Evolutionary conservation across 2,888 invertebrate genomes (phyloP), one percentile per base, ranked within the genome.

Genomic region (Apodemia hepburni): DNA sequence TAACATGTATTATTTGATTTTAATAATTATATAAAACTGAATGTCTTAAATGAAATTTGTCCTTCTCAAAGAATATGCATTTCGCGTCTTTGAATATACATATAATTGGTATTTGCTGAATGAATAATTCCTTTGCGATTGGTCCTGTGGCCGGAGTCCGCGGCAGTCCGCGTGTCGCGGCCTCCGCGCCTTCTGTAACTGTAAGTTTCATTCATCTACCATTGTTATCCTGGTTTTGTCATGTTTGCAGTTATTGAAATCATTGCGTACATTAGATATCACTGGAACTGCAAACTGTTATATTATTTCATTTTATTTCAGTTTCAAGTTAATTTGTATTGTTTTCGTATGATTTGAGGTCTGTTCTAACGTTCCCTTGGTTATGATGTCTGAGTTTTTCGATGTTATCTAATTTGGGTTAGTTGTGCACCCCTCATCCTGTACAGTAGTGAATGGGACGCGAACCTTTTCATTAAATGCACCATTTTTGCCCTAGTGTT

Each of bases 351-450:
- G 45, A 67, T 68, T 77, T 75, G 70, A 70, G 71, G 67, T 68
- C 68, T 78, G 77, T 79, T 76, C 75, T 80, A 75, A 77, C 75
- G 72, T 75, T 74, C 70, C 71, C 70, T 77, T 73, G 73, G 68
- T 70, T 80, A 73, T 72, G 74, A 80, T 78, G 75, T 75, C 74
- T 79, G 73, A 74, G 65, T 68, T 70, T 69, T 71, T 69, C 68
- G 66, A 69, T 70, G 70, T 69, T 67, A 66, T 66, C 65, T 63
- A 59, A 63, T 72, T 80, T 81, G 81, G 82, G 80, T 81, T 84
- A 77, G 82, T 81, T 77, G 76, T 79, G 85, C 85, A 82, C 82
- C 78, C 75, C 75, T 73, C 81, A 78, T 74, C 78, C 79, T 63
- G 69, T 67, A 69, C 68, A 60, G 71, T 76, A 75, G 72, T 64